A percentile compares a stretch with the other conserved stretches of the same genome.
These are phyloP conservation scores for Akabosia matsudoensis DNA, from an alignment of 1,140 invertebrate genomes.

Conservation along the genomic window DNA sequence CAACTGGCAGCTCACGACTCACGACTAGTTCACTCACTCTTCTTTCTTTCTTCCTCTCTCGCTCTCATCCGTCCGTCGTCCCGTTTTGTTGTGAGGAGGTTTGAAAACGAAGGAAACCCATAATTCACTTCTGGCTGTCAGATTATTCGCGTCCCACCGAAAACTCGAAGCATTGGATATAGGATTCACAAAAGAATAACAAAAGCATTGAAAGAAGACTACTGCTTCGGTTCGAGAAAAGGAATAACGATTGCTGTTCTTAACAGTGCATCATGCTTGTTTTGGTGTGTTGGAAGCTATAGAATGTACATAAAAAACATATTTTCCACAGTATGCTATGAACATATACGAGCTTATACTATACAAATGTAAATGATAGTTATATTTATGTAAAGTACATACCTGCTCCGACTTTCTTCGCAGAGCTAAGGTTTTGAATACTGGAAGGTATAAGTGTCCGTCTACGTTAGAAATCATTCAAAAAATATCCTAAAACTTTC, in stretches of 20 bases:
- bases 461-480: too few relatives aligned
- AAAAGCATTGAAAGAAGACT: slow-evolving; percentile 38
- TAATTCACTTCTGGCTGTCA: slow-evolving; percentile 47
- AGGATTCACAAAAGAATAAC: slow-evolving; percentile 46
- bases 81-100: slow-evolving; percentile 33
- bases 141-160: slow-evolving; percentile 47
- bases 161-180: slow-evolving; percentile 43
- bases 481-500: too few relatives aligned
- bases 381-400: too few relatives aligned
- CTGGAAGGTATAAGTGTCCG: too few relatives aligned
- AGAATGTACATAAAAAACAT: background rate
- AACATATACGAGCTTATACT: too few relatives aligned
- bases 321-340: too few relatives aligned
- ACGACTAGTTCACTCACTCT: slow-evolving; percentile 25
- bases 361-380: too few relatives aligned
- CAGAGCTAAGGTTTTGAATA: too few relatives aligned
- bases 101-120: slow-evolving; percentile 38
- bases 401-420: too few relatives aligned
- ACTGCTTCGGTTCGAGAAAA: background rate
- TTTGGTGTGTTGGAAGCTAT: background rate
- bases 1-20: slow-evolving; percentile 23
- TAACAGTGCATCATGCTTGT: background rate
- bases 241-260: background rate
- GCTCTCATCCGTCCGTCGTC: slow-evolving; percentile 11
- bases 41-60: slow-evolving; percentile 17